A percentile compares a stretch with the other conserved stretches of the same genome.
phyloP scores from a whole-genome alignment of 2,888 invertebrate genomes.

The Dryomyza anilis region DNA sequence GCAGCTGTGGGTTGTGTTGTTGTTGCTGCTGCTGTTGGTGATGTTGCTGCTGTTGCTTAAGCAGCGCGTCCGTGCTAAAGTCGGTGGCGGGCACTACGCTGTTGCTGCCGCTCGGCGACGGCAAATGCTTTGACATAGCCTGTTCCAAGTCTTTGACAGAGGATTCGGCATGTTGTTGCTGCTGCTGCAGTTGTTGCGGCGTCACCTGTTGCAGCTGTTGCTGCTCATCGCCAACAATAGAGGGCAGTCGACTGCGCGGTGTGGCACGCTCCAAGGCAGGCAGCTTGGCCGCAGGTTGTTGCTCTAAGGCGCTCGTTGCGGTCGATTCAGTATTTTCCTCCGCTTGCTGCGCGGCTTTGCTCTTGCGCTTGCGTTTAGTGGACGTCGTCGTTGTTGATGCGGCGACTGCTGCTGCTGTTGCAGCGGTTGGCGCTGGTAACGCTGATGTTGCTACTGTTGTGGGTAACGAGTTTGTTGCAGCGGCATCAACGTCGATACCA shows the following conservation, averaged over 20 bases:
- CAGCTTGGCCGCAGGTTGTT: constrained; percentile 42
- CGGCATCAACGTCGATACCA: constrained; percentile 46
- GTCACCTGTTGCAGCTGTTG: constrained; percentile 34
- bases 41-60: constrained; percentile 75
- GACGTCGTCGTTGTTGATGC: constrained; percentile 40
- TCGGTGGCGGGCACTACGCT: constrained; percentile 72
- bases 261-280: constrained; percentile 56
- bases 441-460: constrained; percentile 44
- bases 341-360: constrained; percentile 61
- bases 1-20: no score
- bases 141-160: constrained; percentile 84
- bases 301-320: not conserved
- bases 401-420: constrained; percentile 25
- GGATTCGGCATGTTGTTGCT: constrained; percentile 51
- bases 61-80: constrained; percentile 82
- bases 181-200: constrained; percentile 32
- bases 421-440: constrained; percentile 21
- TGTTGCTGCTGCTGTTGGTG: constrained; percentile 46
- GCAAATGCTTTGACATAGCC: constrained; percentile 95
- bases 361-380: constrained; percentile 68
- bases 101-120: constrained; percentile 62
- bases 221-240: constrained; percentile 54
- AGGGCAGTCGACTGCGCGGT: constrained; percentile 57
- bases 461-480: constrained; percentile 37
- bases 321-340: constrained; percentile 47